Evolutionary conservation across 2,113 vertebrate species (phyloP), one percentile per base, ranked within the genome.

Genomic region (Thalassarche chlororhynchos): DNA sequence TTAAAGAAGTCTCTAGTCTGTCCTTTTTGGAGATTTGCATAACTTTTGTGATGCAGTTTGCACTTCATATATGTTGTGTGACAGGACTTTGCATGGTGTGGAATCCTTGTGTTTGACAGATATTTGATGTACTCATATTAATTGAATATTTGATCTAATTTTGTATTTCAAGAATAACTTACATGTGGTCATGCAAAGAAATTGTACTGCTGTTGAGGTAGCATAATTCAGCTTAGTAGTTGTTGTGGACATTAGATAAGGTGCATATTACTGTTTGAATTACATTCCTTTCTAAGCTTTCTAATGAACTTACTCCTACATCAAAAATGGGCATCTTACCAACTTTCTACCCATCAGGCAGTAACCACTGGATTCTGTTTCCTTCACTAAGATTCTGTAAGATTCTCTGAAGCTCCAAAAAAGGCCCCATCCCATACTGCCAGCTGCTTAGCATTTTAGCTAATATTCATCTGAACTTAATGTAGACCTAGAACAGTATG

Each of bases 21-120:
- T 46, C 11, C 14, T 36, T 54, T 80, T 38, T 61, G 16, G 10
- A 44, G 4, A 52, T 65, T 40, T 52, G 20, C 18, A 11, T 42
- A 38, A 68, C 5, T 46, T 40, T 16, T 64, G 14, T 51, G 14
- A 51, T 31, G 5, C 3, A n/a, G 5, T 60, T 60, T 65, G 12
- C 18, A 60, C 12, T 54, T 54, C 38, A 16, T 25, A 1, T 69
- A 28, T 54, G 13, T 19, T 20, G 21, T 64, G 42, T 31, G 20
- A n/a, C 32, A 32, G 28, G 28, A 29, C 10, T 26, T 49, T 32
- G 8, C 13, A 28, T 1, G 0, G 4, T 38, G 38, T 57, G 14
- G 23, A 72, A 40, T 38, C 16, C 12, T 54, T 32, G 7, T 51
- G 23, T 46, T 72, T 9, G 1, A 40, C 20, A 34, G 14, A 3